Evolutionary conservation across 2,797 vertebrate genomes (phyloP), one percentile per base, ranked within the genome.

Genomic region (Mus minutoides): DNA sequence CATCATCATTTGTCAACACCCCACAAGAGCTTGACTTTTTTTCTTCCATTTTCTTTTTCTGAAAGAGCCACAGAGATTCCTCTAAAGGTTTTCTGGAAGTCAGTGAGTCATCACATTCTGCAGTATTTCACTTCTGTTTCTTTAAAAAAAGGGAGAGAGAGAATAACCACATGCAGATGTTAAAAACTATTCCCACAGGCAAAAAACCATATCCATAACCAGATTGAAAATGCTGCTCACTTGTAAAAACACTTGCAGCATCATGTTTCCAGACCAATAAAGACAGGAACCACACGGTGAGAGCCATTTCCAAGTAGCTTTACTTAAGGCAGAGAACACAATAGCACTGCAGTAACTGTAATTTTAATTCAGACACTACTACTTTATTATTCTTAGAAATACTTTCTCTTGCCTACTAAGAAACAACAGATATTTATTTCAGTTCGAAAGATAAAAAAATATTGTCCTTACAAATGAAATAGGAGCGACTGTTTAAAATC

Each of bases 231-330:
- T 58, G 19, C 75, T n/a, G 58, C 69, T 75, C 31, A 37, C 80
- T 92, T 88, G 49, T 89, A 84, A 95, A 96, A 96, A 73, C 69
- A 92, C 10, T 3, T 84, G 67, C 88, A 37, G 60, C 37, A 37
- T 77, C 12, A 2, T 79, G 49, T n/a, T 86, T 89, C 87, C 54
- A 86, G 64, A 52, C 71, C 86, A 64, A 24, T 69, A 87, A 94
- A 92, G 22, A 14, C 16, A 75, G 9, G 46, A 69, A 49, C 69
- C 73, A 94, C 71, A 80, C 58, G 29, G 22, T n/a, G 2, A 90
- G 4, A 90, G 7, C 37, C 64, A 2, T 75, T 84, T 80, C 82
- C 78, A 87, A 92, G 84, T 69, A 60, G 71, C 29, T 94, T 94
- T 90, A 64, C 62, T 77, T 78, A 34, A 82, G 19, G 43, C 49